Conservation (phyloP, 2,888 invertebrate genomes). For the Girardia tigrina region DNA sequence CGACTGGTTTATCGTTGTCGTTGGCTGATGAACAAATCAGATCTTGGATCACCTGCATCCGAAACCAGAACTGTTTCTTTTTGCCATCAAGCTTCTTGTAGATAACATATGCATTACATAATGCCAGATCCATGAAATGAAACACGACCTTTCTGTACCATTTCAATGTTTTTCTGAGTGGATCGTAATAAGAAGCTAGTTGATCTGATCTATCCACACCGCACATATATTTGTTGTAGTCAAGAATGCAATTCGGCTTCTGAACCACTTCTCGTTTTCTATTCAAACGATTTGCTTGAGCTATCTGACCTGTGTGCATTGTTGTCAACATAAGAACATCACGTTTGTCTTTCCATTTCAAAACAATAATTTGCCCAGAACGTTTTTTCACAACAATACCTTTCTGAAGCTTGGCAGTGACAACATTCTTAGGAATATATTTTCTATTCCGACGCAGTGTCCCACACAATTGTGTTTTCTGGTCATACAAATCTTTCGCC, state of each 20-base stretch:
- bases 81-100: no score
- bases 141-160: conserved; percentile 30
- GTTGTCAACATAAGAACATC: conserved; percentile 2
- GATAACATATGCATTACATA: no score
- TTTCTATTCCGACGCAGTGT: conserved; percentile 3
- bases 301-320: not conserved
- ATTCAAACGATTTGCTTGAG: not conserved
- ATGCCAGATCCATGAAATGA: no score
- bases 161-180: conserved; percentile 27
- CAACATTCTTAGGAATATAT: conserved; percentile 28
- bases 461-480: conserved; percentile 23
- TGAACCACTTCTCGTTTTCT: conserved; percentile 17
- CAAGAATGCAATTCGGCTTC: conserved; percentile 17
- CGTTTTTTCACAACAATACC: conserved; percentile 15
- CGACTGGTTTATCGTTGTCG: no score
- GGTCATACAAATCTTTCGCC: conserved; percentile 12
- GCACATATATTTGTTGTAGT: conserved; percentile 28
- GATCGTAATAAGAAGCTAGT: not conserved
- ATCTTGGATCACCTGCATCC: no score
- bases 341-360: conserved; percentile 10
- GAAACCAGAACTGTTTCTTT: no score
- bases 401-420: conserved; percentile 21
- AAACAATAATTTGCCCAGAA: conserved; percentile 23
- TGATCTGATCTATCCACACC: conserved; percentile 30
- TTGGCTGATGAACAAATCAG: no score